These are phyloP conservation scores for Oscheius sp. DNA, from an alignment of 2,888 invertebrate species.

Conservation along the genomic window DNA sequence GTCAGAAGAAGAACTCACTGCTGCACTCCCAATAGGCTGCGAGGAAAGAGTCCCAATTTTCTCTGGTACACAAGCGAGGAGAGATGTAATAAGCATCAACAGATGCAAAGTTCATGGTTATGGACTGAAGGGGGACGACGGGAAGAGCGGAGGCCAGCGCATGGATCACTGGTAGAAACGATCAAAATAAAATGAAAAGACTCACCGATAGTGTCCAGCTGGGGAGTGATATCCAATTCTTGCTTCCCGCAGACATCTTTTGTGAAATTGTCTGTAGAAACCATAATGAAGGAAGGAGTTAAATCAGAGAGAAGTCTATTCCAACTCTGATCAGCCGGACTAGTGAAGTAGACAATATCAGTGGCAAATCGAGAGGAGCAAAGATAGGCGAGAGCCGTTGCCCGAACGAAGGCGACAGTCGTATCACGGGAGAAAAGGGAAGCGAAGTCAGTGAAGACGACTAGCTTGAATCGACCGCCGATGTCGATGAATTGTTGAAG, in stretches of 20 bases:
- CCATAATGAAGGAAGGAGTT: conserved; percentile 68
- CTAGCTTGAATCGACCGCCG: conserved; percentile 66
- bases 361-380: conserved; percentile 38
- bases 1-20: too few relatives aligned
- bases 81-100: conserved; percentile 62
- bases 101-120: conserved; percentile 62
- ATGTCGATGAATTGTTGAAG: conserved; percentile 59
- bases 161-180: conserved; percentile 46
- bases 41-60: conserved; percentile 57
- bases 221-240: conserved; percentile 56
- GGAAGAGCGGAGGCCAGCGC: conserved; percentile 56
- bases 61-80: conserved; percentile 41
- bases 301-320: conserved; percentile 58
- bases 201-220: conserved; percentile 60
- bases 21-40: conserved; percentile 58
- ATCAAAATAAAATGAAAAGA: neutral
- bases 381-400: conserved; percentile 57
- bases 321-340: conserved; percentile 64
- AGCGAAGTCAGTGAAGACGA: conserved; percentile 64
- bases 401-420: conserved; percentile 59
- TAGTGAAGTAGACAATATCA: conserved; percentile 56
- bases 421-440: conserved; percentile 60
- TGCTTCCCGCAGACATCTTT: conserved; percentile 50
- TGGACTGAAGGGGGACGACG: conserved; percentile 61
- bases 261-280: conserved; percentile 65